Evolutionary conservation across 2,113 vertebrate genomes (phyloP), one percentile per base, ranked within the genome.

Genomic region (Acrocephalus kingi): DNA sequence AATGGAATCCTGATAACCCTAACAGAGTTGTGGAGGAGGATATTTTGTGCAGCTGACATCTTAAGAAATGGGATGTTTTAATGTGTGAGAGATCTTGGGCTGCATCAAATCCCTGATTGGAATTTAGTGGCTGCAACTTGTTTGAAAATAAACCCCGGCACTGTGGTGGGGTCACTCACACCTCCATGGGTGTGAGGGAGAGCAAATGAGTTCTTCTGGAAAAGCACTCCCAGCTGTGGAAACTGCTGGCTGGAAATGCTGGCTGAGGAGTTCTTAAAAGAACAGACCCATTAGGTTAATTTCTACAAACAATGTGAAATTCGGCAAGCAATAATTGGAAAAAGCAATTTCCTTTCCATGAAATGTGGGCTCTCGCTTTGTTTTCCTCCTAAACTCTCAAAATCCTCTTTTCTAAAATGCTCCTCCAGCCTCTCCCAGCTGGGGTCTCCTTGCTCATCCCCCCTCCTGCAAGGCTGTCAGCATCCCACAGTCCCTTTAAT

Each of bases 311-410:
- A 77, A 18, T 0, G 1, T 21, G 8, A 78, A 51, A 85, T 64
- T 56, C 69, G 52, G 15, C 43, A 61, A 67, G 54, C 0, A 3
- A 7, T 14, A 20, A 37, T 2, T 6, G 4, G 46, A 69, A 83
- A 93, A 79, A 56, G 19, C 41, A 84, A 54, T 61, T 61, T 78
- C 68, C 41, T 84, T 37, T 31, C 28, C 28, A 37, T 31, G 20
- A 84, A 54, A 35, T 15, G 17, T 43, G 7, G 16, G 6, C 7
- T 0, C n/a, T 35, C 0, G 0, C 30, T 24, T 79, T 79, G 9
- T 75, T 92, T 94, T 77, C 43, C 12, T 55, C 16, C 61, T 55
- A 67, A 81, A 62, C 35, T 77, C 51, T 37, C 39, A 69, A 61
- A 27, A 52, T 54, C 3, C 6, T 75, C 56, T 77, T 45, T 41